Evolutionary conservation across 2,888 invertebrate genomes (phyloP), one percentile per base, ranked within the genome.

Genomic region (Caenorhabditis sp.): DNA sequence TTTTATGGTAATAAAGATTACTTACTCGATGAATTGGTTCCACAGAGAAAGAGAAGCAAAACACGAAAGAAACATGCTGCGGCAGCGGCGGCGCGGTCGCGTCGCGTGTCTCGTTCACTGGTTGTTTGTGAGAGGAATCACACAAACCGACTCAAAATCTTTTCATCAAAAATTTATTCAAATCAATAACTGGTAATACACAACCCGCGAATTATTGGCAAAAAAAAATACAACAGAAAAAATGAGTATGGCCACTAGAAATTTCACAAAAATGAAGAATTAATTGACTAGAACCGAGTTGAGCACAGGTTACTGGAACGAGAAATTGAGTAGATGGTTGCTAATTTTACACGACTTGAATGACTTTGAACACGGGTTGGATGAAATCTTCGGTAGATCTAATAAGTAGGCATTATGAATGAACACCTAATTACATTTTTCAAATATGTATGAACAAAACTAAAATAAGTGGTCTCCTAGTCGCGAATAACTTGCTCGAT

Each of bases 401-500:
- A 46, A 24, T 46, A 26, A 30, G 27, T 48, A 30, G 46, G 4
- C 6, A 30, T 6, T 15, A 43, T 15, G 15, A 48, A 48, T 46
- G 13, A 17, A 26, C 26, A 30, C 27, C 26, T 27, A 43, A 43
- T n/a, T n/a, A n/a, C n/a, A n/a, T n/a, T 43, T 43, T 43, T 22
- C 43, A 43, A 22, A 43, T 20, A 20, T 11, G 11, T 4, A 11
- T 22, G 43, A 43, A 35, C 4, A 35, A 35, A 35, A 35, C 35
- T 48, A 46, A 2, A 11, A 2, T 26, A n/a, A 46, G 17, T 11
- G 24, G 24, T 27, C 41, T 43, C 8, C 30, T 41, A 73, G 27
- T 73, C 74, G 37, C 66, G 52, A 30, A 76, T 61, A 9, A 78
- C 61, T 56, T 78, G 72, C 22, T 78, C 72, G 22, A 78, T 73